Evolutionary conservation across 2,797 vertebrate species (phyloP).

Genomic region (Tadarida brasiliensis): DNA sequence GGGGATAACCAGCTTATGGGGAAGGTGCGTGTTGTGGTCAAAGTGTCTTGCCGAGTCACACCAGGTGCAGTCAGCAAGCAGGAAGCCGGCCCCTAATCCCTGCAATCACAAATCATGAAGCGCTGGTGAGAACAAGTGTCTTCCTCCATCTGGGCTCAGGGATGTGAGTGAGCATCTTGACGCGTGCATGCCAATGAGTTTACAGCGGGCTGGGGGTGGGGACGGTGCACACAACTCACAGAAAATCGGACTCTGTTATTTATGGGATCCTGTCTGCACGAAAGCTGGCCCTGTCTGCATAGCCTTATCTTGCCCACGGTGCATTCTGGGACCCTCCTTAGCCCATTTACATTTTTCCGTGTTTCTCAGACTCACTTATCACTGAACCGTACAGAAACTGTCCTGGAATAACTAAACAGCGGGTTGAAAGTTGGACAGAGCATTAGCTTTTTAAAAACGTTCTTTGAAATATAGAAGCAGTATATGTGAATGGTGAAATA

Average conservation of each 20-base stretch:
- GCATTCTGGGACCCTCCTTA: constrained; percentile 35
- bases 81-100: constrained; percentile 53
- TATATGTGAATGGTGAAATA: not conserved
- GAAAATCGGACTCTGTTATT: not conserved
- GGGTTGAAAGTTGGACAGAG: not conserved
- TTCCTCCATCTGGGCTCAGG: constrained; percentile 58
- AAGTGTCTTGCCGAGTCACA: constrained; percentile 47
- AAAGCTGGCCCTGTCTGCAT: constrained; percentile 34
- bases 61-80: constrained; percentile 56
- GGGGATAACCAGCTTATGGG: constrained; percentile 56
- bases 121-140: constrained; percentile 29
- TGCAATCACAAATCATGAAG: constrained; percentile 65
- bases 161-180: constrained; percentile 33
- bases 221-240: not conserved
- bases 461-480: not conserved
- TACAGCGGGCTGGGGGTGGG: not conserved
- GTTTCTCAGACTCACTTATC: constrained; percentile 67
- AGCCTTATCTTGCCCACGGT: constrained; percentile 3
- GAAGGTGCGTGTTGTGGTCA: not conserved
- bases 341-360: constrained; percentile 57
- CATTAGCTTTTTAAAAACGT: constrained; percentile 36
- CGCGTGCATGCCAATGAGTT: constrained; percentile 57
- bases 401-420: constrained; percentile 65
- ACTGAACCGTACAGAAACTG: constrained; percentile 16
- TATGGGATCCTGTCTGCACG: constrained; percentile 18